Conservation (phyloP, 2,797 vertebrate genomes). For the Nyctalus aviator region DNA sequence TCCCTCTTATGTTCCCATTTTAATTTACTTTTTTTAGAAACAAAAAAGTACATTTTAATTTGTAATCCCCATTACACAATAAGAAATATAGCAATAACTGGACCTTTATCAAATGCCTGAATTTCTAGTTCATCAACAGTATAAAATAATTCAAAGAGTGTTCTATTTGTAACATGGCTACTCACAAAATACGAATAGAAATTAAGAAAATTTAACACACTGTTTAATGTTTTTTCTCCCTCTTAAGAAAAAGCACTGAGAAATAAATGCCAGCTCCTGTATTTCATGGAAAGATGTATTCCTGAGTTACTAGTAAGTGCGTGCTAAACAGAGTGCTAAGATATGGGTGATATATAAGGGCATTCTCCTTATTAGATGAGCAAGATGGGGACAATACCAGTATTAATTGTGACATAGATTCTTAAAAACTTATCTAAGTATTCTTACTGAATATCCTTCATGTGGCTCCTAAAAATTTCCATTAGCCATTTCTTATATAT, state of each 20-base stretch:
- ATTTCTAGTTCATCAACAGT: background rate
- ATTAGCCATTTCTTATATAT: background rate
- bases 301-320: background rate
- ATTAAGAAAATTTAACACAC: background rate
- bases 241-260: background rate
- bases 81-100: background rate
- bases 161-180: background rate
- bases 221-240: background rate
- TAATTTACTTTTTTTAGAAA: slow-evolving; percentile 29
- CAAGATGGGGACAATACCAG: background rate
- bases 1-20: slow-evolving; percentile 29
- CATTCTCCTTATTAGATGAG: background rate
- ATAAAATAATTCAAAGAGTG: background rate
- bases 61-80: background rate
- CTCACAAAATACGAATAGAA: background rate
- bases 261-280: background rate
- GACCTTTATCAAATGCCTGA: background rate
- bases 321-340: rapidly evolving
- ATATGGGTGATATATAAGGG: background rate
- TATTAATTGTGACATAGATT: background rate
- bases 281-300: background rate
- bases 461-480: background rate
- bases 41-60: slow-evolving; percentile 23
- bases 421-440: background rate
- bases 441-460: background rate